Evolutionary conservation across 2,888 invertebrate genomes (phyloP).

Genomic region (Erebia ligea): DNA sequence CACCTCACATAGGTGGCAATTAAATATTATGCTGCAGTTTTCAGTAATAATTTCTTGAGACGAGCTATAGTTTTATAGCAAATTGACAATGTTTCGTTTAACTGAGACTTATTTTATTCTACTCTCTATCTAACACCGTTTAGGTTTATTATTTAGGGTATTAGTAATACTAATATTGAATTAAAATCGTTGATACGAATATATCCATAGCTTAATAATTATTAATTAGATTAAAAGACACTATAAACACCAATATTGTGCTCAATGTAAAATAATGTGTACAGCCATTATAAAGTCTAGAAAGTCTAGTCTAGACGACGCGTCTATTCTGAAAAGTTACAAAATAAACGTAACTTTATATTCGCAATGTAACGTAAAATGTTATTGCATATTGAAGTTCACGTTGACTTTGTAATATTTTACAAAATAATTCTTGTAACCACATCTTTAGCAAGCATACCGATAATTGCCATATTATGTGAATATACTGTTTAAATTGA

Average conservation of each 20-base stretch:
- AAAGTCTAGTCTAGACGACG: too few relatives aligned
- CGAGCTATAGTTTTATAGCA: background rate
- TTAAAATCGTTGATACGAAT: slow-evolving; percentile 6
- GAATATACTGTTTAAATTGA: background rate
- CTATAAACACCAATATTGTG: slow-evolving; percentile 27
- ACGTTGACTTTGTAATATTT: background rate
- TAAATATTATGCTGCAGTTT: background rate
- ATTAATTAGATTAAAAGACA: slow-evolving; percentile 24
- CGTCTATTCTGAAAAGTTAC: too few relatives aligned
- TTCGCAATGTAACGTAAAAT: background rate
- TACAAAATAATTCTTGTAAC: background rate
- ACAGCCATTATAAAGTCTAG: background rate
- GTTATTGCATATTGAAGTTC: too few relatives aligned
- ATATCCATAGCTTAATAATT: slow-evolving; percentile 17
- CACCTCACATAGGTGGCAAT: background rate
- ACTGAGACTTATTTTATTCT: slow-evolving; percentile 8
- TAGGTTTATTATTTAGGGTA: background rate
- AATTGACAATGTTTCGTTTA: slow-evolving; percentile 13
- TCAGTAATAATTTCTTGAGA: background rate
- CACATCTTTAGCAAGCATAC: too few relatives aligned
- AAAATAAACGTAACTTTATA: too few relatives aligned
- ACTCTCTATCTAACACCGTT: background rate
- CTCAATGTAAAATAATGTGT: slow-evolving; percentile 9
- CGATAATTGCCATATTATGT: too few relatives aligned
- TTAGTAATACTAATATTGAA: slow-evolving; percentile 1